A percentile compares a stretch with the other conserved stretches of the same genome.
Conservation (phyloP, 2,888 invertebrate genomes). For the Chloroclystis v-ata region DNA sequence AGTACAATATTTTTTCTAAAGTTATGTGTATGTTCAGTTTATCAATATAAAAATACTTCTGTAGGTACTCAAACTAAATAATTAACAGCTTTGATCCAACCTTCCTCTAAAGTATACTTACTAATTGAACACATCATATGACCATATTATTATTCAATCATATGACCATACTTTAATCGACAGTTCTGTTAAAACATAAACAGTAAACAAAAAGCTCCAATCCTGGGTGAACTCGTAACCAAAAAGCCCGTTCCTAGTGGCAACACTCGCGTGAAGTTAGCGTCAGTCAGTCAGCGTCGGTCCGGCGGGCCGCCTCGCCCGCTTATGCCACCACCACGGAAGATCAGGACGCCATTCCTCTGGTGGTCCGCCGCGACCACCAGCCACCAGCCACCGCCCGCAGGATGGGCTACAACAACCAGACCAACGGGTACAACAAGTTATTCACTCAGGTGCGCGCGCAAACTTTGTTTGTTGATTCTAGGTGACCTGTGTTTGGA, state of each 20-base stretch:
- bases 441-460: conserved; percentile 86
- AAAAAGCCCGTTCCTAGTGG: not conserved
- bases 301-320: conserved; percentile 45
- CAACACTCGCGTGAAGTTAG: conserved; percentile 15
- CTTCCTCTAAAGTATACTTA: too few relatives aligned
- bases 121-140: too few relatives aligned
- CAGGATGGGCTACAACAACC: conserved; percentile 87
- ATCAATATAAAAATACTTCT: too few relatives aligned
- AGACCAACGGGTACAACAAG: conserved; percentile 89
- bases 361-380: conserved; percentile 74
- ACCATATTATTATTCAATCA: too few relatives aligned
- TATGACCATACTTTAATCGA: too few relatives aligned
- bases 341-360: conserved; percentile 71
- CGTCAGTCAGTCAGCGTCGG: conserved; percentile 44
- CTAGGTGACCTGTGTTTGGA: not conserved
- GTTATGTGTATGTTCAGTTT: too few relatives aligned
- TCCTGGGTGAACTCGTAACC: too few relatives aligned
- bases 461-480: conserved; percentile 28
- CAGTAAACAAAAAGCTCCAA: not conserved
- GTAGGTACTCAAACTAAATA: too few relatives aligned
- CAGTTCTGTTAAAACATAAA: too few relatives aligned
- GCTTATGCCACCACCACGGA: conserved; percentile 63
- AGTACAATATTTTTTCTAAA: too few relatives aligned
- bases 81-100: too few relatives aligned
- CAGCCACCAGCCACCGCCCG: conserved; percentile 60